Conservation (phyloP, 2,888 invertebrate genomes). For the Parelbella ahira region DNA sequence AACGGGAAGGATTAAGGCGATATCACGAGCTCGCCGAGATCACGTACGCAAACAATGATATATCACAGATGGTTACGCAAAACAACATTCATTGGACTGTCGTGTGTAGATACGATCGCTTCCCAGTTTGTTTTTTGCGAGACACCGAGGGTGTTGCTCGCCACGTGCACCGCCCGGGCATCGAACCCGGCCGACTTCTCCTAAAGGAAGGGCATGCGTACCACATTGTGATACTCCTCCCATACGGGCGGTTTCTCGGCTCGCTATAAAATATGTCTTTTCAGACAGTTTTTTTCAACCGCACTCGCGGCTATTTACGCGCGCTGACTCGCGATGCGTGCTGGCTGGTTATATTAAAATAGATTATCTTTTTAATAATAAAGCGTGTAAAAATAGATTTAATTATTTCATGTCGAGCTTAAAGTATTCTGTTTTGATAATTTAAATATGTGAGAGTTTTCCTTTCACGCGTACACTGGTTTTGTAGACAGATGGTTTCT, state of each 20-base stretch:
- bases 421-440: no score
- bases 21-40: no score
- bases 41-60: no score
- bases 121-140: conserved; percentile 64
- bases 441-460: no score
- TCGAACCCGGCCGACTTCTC: conserved; percentile 59
- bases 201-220: conserved; percentile 60
- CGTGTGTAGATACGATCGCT: conserved; percentile 42
- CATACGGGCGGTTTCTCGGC: conserved; percentile 17
- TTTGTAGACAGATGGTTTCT: no score
- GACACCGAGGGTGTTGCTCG: conserved; percentile 58
- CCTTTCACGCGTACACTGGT: no score
- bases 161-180: conserved; percentile 60
- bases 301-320: conserved; percentile 4
- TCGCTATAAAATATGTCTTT: conserved; percentile 19
- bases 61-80: no score
- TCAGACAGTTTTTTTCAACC: conserved; percentile 14
- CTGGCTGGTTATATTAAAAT: neutral
- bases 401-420: no score
- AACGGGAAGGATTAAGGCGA: no score
- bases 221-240: conserved; percentile 13
- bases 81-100: no score
- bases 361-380: no score
- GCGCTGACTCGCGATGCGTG: neutral
- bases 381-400: no score